Conservation (phyloP, 2,113 vertebrate genomes). For the Diadophis punctatus region DNA sequence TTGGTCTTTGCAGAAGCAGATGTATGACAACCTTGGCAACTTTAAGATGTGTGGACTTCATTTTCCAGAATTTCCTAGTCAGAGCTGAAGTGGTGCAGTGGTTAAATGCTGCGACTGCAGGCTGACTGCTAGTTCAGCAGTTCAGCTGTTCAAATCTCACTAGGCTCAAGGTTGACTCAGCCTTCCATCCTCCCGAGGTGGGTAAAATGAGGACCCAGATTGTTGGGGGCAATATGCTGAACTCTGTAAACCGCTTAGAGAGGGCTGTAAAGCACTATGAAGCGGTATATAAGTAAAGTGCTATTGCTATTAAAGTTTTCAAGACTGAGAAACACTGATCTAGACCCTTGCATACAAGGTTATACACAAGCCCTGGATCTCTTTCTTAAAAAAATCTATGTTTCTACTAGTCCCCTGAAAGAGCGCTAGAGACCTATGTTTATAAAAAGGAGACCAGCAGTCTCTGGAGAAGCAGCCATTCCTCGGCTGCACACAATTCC, state of each 20-base stretch:
- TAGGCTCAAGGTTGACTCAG: no score
- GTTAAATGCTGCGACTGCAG: no score
- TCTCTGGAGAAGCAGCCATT: neutral
- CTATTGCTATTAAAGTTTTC: no score
- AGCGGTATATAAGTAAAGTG: no score
- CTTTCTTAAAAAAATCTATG: neutral
- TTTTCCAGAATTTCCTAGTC: neutral
- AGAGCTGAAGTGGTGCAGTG: neutral
- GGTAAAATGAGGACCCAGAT: no score
- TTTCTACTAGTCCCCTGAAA: neutral
- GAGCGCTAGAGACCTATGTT: neutral
- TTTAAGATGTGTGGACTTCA: neutral
- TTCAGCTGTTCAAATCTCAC: no score
- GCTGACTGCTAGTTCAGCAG: no score
- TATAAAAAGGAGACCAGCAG: neutral
- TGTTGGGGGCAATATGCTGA: no score
- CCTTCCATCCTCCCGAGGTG: no score
- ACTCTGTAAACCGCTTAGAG: no score
- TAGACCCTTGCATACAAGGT: neutral
- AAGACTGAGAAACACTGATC: neutral
- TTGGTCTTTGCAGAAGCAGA: neutral
- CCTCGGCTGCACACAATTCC: neutral
- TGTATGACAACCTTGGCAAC: neutral
- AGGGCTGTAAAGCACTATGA: no score
- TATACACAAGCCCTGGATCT: neutral